phyloP scores from a whole-genome alignment of 2,888 invertebrate species.

The Sabatieria punctata region DNA sequence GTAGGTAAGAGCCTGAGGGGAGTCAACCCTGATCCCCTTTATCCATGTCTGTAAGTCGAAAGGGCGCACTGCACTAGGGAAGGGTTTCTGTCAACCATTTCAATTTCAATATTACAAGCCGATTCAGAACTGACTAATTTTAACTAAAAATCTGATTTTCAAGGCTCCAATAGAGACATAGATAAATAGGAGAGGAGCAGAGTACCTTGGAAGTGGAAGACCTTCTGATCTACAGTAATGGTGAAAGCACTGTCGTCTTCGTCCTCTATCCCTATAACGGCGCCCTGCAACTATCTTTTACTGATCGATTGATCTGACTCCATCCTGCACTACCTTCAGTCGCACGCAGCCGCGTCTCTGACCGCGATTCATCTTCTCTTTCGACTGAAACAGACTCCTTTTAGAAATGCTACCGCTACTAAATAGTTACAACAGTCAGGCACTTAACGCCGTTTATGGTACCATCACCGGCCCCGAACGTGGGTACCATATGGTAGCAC shows the following conservation, averaged over 20 bases:
- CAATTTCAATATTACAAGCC: not conserved
- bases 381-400: slow-evolving; percentile 59
- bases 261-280: slow-evolving; percentile 94
- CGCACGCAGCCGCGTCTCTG: slow-evolving; percentile 89
- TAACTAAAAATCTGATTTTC: slow-evolving; percentile 4
- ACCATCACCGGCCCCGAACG: too few species aligned
- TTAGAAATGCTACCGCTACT: slow-evolving; percentile 90
- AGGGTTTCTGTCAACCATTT: too few species aligned
- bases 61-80: too few species aligned
- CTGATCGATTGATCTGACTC: too few species aligned
- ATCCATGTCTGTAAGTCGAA: slow-evolving; percentile 47
- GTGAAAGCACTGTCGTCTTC: slow-evolving; percentile 94
- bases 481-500: too few species aligned
- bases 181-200: too few species aligned
- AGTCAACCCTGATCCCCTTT: too few species aligned
- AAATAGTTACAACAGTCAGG: too few species aligned
- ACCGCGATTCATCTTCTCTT: slow-evolving; percentile 95
- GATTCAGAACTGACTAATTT: slow-evolving; percentile 1
- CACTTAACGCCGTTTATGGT: too few species aligned
- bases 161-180: too few species aligned
- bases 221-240: slow-evolving; percentile 94
- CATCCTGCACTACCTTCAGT: too few species aligned
- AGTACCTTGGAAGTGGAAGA: slow-evolving; percentile 88
- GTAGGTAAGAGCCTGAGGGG: too few species aligned
- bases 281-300: slow-evolving; percentile 51